Base-by-base conservation (phyloP, 30 jellyfish, hydroid and myxozoan genomes). In the Phacellophora camtschatica region DNA sequence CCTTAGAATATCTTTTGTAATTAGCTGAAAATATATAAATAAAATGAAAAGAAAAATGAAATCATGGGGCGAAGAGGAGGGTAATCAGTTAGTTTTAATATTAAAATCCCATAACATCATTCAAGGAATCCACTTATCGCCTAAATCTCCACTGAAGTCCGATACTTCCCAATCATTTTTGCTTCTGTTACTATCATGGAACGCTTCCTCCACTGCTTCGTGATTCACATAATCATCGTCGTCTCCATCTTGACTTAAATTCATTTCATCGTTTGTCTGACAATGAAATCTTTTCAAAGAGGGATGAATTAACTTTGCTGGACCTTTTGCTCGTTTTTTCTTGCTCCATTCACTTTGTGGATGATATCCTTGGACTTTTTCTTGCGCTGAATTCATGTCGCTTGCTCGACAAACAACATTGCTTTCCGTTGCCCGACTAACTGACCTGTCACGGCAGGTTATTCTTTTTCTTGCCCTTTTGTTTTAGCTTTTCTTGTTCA, bases 261-360 rank as follows among this genome's bases (percentile, higher is more conserved):
- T n/a, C 74, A n/a, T n/a, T n/a, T 59, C 48, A 59, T 59, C 74
- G 74, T 59, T 49, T n/a, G 74, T 23, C 11, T 59, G 74, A 28
- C 30, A 59, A n/a, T 59, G 74, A 0, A 59, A 59, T n/a, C 11
- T 23, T 45, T 1, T 28, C 25, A 5, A 59, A 23, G 6, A n/a
- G 25, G 2, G 49, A 16, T 4, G 49, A 28, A 0, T 22, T 5
- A 49, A 28, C 25, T 49, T 28, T 59, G 74, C 4, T 59, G 24
- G 43, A 28, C 74, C 30, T 22, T 43, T 43, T 22, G 56, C 56
- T 43, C 74, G 25, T 59, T 49, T 28, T 59, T 49, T 45, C 48
- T 59, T 59, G 56, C 56, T 1, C 56, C 18, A 22, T 25, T 59
- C 30, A 23, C 43, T 3, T 59, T 45, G 25, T 59, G 12, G 48